A percentile compares a stretch with the other conserved stretches of the same genome.
phyloP scores from a whole-genome alignment of 2,113 vertebrate species.

The Willisornis vidua region DNA sequence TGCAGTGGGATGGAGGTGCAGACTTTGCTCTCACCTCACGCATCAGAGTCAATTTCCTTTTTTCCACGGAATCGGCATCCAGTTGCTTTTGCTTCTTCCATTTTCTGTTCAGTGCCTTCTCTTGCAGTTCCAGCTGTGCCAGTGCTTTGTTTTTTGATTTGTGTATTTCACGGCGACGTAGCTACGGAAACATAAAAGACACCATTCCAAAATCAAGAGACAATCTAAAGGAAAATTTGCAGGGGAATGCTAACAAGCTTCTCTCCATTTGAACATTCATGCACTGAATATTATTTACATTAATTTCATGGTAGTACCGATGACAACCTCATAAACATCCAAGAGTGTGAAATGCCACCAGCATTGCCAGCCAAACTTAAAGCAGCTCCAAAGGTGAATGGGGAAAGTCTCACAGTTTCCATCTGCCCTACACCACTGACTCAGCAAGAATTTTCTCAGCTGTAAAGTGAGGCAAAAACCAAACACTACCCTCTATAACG shows the following conservation, averaged over 20 bases:
- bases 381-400: not conserved
- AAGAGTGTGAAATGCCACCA: not conserved
- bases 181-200: constrained; percentile 51
- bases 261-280: not conserved
- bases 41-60: constrained; percentile 80
- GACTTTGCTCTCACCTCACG: constrained; percentile 80
- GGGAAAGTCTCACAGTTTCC: not conserved
- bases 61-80: constrained; percentile 74
- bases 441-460: not conserved
- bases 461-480: not conserved
- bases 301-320: not conserved
- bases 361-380: not conserved
- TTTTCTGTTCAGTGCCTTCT: constrained; percentile 76
- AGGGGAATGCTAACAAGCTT: not conserved
- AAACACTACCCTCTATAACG: not conserved
- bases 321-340: not conserved
- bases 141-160: constrained; percentile 86
- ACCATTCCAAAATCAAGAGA: not conserved
- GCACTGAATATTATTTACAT: not conserved
- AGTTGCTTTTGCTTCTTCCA: constrained; percentile 70
- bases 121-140: constrained; percentile 87
- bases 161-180: constrained; percentile 87
- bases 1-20: not conserved
- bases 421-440: not conserved
- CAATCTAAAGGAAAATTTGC: not conserved